Evolutionary conservation across 2,888 invertebrate genomes (phyloP), one percentile per base, ranked within the genome.

Genomic region (Pterostichus niger): DNA sequence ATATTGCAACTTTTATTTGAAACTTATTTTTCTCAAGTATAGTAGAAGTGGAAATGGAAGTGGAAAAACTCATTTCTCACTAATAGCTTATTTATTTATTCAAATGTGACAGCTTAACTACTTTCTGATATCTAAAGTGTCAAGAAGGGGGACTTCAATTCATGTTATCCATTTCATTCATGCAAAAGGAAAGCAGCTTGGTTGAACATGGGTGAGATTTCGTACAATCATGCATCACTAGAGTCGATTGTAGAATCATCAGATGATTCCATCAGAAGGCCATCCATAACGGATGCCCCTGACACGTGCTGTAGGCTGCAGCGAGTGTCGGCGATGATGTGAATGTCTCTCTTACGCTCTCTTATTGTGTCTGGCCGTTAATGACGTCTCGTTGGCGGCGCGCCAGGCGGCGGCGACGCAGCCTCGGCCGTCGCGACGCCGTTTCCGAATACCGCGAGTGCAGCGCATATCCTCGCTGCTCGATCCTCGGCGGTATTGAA

Each of bases 361-460:
- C 82, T 82, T 82, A 82, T 82, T 82, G 82, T 82, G 82, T 82
- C 82, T 82, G 71, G 71, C 68, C 68, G 75, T 61, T 82, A 82
- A 82, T 82, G 82, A 82, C 82, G 82, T 82, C 46, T 75, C 76
- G 81, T 68, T 81, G 81, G 81, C 64, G 15, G 71, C n/a, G 7
- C n/a, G 81, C 81, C 81, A 81, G 56, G 56, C 61, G 59, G 75
- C 82, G 56, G 17, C 64, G 52, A 35, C 82, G 40, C 75, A 44
- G 54, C 40, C 54, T 24, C 13, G 46, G 80, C 68, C 71, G 52
- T 77, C 54, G 71, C 81, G 71, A 17, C 71, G 78, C 31, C 46
- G 73, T 81, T 81, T 81, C 81, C 81, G 81, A 81, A 81, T 81
- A 54, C 81, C 81, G 40, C 44, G 44, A 71, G 68, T 71, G 68